A percentile compares a stretch with the other conserved stretches of the same genome.
These are phyloP conservation scores for Helobdella robusta DNA, from an alignment of 2,888 invertebrate species.

Conservation along the genomic window DNA sequence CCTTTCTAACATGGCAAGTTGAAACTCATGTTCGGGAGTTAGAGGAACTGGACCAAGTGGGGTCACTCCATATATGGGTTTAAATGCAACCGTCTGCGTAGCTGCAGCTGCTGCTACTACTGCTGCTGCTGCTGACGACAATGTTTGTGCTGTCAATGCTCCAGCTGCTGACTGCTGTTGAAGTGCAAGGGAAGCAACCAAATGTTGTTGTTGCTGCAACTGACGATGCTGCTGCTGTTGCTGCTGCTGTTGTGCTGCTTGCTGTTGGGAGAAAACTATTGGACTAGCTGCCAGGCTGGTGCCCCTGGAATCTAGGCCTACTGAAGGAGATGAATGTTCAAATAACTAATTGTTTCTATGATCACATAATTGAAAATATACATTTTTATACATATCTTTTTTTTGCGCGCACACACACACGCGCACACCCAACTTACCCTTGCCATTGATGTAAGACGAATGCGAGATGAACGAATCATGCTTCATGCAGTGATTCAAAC, in stretches of 20 bases:
- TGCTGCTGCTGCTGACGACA: conserved; percentile 1
- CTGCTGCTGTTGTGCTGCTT: conserved; percentile 8
- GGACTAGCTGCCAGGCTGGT: neutral
- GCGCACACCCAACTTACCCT: neutral
- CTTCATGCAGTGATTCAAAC: neutral
- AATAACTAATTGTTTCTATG: too few species aligned
- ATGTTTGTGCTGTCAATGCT: neutral
- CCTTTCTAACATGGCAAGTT: conserved; percentile 86
- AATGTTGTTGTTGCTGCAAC: conserved; percentile 11
- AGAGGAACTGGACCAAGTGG: conserved; percentile 85
- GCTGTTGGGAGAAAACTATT: neutral
- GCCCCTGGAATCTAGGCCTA: too few species aligned
- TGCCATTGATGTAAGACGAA: neutral
- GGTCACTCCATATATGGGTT: conserved; percentile 74
- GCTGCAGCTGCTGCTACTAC: neutral
- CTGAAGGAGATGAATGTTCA: too few species aligned
- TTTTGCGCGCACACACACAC: too few species aligned
- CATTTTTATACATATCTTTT: too few species aligned
- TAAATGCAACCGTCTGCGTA: neutral
- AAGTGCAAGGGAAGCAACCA: neutral
- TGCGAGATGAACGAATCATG: neutral
- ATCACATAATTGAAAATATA: too few species aligned
- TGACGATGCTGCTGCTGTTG: neutral
- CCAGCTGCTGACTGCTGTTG: neutral
- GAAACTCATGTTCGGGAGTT: conserved; percentile 59